Percentiles rank a stretch among this genome's conserved stretches.
Conservation (phyloP, 2,888 invertebrate genomes). For the Ctenicera cuprea region DNA sequence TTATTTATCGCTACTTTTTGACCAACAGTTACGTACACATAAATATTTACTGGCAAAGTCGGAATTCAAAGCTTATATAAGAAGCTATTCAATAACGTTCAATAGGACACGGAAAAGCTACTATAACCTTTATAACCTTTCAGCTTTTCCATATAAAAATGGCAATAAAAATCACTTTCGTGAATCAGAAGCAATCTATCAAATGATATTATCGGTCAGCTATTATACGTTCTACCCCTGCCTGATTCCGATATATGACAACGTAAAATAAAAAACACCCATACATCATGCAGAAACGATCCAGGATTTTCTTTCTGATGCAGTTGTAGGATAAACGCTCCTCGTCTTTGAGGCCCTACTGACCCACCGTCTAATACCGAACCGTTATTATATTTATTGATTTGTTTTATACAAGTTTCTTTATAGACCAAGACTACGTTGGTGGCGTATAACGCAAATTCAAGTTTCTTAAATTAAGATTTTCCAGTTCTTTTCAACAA, state of each 20-base stretch:
- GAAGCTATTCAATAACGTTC: constrained; percentile 28
- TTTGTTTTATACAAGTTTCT: not conserved
- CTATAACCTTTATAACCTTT: constrained; percentile 50
- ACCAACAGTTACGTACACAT: not conserved
- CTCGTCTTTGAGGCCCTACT: constrained; percentile 52
- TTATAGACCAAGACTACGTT: too few species aligned
- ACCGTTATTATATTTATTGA: constrained; percentile 32
- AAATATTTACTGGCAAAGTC: constrained; percentile 17
- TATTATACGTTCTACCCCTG: constrained; percentile 53
- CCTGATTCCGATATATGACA: constrained; percentile 54
- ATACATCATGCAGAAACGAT: constrained; percentile 65
- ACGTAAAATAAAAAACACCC: constrained; percentile 66
- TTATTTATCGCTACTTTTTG: not conserved
- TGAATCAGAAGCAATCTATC: constrained; percentile 70
- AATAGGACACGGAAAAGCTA: constrained; percentile 43
- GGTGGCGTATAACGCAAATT: too few species aligned
- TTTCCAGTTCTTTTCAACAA: too few species aligned
- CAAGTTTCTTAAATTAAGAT: too few species aligned
- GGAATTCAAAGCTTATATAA: constrained; percentile 12
- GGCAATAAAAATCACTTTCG: constrained; percentile 71
- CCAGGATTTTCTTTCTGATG: constrained; percentile 59
- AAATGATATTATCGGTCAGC: constrained; percentile 69
- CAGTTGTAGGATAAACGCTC: constrained; percentile 58
- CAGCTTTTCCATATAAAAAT: constrained; percentile 49
- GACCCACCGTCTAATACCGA: constrained; percentile 47